A percentile compares a stretch with the other conserved stretches of the same genome.
These are phyloP conservation scores for Eriosoma lanigerum DNA, from an alignment of 1,140 invertebrate genomes.

Conservation along the genomic window DNA sequence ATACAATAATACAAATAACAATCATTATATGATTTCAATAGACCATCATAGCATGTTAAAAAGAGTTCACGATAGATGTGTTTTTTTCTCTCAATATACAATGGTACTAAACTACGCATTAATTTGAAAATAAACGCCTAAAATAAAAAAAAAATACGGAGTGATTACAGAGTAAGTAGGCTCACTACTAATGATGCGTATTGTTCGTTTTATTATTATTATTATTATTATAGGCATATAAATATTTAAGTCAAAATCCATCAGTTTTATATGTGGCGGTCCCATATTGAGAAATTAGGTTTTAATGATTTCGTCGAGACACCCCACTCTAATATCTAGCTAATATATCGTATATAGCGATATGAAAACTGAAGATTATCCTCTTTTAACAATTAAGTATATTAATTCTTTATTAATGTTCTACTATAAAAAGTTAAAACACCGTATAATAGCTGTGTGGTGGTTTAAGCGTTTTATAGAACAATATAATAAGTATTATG, in stretches of 20 bases:
- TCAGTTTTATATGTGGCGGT: not conserved
- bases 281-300: constrained; percentile 18
- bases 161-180: constrained; percentile 15
- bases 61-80: not conserved
- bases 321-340: no score
- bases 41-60: not conserved
- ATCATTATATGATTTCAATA: constrained; percentile 15
- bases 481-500: no score
- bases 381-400: no score
- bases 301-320: not conserved
- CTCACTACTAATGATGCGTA: constrained; percentile 22
- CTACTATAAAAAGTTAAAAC: no score
- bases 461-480: no score
- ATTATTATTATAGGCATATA: not conserved
- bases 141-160: constrained; percentile 7
- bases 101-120: constrained; percentile 12
- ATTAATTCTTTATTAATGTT: no score
- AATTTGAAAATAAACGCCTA: constrained; percentile 19
- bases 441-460: no score
- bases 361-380: no score
- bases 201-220: constrained; percentile 15
- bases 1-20: constrained; percentile 17
- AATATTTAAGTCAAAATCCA: not conserved
- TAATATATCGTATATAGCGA: no score
- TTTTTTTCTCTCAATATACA: not conserved